These are phyloP conservation scores for Thymallus thymallus DNA, from an alignment of 2,113 vertebrate species.

Conservation along the genomic window DNA sequence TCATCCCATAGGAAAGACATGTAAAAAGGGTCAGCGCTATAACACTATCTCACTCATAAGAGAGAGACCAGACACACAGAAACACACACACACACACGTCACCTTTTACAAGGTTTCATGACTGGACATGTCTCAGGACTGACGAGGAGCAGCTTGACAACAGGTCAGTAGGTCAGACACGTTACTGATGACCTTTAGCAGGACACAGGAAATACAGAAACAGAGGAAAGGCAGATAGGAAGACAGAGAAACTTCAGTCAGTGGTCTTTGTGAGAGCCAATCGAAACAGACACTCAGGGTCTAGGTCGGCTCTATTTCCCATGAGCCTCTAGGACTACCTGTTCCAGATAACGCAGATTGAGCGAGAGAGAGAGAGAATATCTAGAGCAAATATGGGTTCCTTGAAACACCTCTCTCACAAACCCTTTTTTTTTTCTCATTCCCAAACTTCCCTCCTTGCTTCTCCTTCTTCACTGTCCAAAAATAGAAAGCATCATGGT, in stretches of 20 bases:
- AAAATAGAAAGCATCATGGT: neutral
- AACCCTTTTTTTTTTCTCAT: neutral
- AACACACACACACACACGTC: neutral
- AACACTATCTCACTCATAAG: no score
- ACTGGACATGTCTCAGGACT: neutral
- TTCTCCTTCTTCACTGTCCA: neutral
- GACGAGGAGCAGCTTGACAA: neutral
- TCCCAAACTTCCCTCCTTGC: neutral
- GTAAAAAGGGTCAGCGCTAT: no score
- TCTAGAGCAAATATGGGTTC: slow-evolving; percentile 34
- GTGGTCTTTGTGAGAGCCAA: slow-evolving; percentile 15
- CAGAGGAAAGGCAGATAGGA: neutral
- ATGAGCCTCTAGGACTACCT: neutral
- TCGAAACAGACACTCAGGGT: neutral
- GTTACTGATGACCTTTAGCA: neutral
- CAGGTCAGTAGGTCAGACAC: neutral
- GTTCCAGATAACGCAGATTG: neutral
- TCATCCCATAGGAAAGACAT: no score
- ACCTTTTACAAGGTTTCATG: neutral
- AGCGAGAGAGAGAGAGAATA: neutral
- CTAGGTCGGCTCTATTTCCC: neutral
- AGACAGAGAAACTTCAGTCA: slow-evolving; percentile 8
- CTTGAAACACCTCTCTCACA: neutral
- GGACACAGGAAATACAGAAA: neutral
- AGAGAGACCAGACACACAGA: neutral